Conservation (phyloP, 2,113 vertebrate species). For the Kryptolebias marmoratus region DNA sequence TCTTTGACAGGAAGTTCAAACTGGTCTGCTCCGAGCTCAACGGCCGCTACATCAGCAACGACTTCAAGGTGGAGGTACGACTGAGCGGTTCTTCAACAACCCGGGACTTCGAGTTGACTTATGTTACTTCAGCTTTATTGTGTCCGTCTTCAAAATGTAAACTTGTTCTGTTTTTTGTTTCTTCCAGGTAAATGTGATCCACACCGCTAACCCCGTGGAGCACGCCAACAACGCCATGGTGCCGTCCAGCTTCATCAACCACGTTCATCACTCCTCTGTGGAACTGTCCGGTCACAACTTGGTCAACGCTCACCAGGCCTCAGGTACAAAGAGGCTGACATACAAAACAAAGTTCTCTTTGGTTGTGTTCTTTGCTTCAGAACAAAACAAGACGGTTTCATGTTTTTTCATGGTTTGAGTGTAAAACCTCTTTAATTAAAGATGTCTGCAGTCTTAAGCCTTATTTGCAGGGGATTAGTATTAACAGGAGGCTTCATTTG, state of each 20-base stretch:
- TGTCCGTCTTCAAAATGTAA: background rate
- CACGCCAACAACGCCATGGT: constrained; percentile 90
- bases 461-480: constrained; percentile 5
- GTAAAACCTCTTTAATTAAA: constrained; percentile 2
- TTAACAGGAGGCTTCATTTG: constrained; percentile 1
- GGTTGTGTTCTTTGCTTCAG: background rate
- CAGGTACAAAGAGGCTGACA: constrained; percentile 81
- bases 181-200: constrained; percentile 93
- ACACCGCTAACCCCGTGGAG: constrained; percentile 89
- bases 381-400: background rate
- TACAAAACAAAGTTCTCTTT: no score
- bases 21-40: constrained; percentile 96
- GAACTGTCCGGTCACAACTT: constrained; percentile 97
- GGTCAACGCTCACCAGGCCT: constrained; percentile 90
- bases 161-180: background rate
- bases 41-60: constrained; percentile 96
- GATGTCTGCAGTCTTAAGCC: constrained; percentile 10
- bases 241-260: constrained; percentile 94
- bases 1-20: constrained; percentile 96
- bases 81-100: background rate
- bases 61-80: constrained; percentile 95
- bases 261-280: constrained; percentile 90
- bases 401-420: background rate
- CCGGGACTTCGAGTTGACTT: no score
- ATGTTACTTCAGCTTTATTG: background rate